These are phyloP conservation scores for Coremacera marginata DNA, from an alignment of 2,888 invertebrate genomes.

Conservation along the genomic window DNA sequence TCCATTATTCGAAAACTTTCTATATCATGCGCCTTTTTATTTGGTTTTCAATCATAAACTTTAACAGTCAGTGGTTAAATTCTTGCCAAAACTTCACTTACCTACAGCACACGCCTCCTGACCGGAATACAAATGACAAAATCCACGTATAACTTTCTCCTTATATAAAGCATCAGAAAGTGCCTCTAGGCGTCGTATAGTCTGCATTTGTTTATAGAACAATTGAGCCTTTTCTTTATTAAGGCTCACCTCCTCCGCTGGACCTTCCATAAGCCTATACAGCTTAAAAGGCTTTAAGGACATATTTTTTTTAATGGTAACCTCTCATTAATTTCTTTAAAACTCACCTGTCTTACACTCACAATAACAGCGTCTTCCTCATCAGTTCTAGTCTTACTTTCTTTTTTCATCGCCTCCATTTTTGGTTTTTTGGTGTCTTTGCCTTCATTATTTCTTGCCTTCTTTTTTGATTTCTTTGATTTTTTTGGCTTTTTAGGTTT, in stretches of 20 bases:
- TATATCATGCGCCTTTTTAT: no score
- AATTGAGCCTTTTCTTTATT: conserved; percentile 85
- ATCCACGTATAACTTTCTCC: conserved; percentile 93
- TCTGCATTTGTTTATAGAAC: conserved; percentile 81
- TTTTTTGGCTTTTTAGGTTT: background rate
- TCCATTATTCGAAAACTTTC: no score
- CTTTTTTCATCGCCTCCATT: background rate
- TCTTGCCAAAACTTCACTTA: no score
- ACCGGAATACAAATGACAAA: conserved; percentile 97
- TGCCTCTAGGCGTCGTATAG: conserved; percentile 92
- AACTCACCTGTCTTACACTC: background rate
- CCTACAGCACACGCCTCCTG: conserved; percentile 74
- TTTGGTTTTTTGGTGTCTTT: background rate
- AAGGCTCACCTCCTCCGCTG: conserved; percentile 77
- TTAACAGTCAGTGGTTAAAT: no score
- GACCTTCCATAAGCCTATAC: conserved; percentile 81
- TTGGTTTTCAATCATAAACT: no score
- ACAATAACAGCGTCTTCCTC: background rate
- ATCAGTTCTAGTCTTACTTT: background rate
- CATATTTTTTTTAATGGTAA: background rate
- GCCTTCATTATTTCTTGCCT: background rate
- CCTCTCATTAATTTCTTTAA: background rate
- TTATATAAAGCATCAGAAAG: conserved; percentile 94
- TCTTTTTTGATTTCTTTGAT: background rate
- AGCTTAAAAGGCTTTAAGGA: background rate